A percentile compares a stretch with the other conserved stretches of the same genome.
phyloP scores from a whole-genome alignment of 92 coral and sea anemone genomes.

The Hydrozoanthus gracilis region DNA sequence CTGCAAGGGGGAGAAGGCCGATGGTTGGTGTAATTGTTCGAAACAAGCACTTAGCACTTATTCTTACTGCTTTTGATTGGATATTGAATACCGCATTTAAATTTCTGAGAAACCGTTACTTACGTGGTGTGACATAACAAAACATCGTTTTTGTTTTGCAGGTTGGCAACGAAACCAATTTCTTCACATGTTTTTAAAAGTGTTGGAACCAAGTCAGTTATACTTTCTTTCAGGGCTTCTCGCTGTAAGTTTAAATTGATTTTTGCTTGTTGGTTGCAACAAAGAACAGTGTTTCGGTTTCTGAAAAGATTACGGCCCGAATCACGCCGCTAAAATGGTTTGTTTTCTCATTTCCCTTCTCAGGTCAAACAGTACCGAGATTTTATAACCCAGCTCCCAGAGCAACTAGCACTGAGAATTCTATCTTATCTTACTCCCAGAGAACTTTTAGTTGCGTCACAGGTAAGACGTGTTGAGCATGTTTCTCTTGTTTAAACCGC shows the following conservation, averaged over 20 bases:
- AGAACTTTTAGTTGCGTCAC: constrained; percentile 86
- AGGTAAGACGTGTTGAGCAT: constrained; percentile 57
- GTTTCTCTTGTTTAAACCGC: neutral
- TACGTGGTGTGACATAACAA: no score
- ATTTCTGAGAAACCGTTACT: no score
- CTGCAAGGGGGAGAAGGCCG: no score
- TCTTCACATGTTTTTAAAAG: constrained; percentile 85
- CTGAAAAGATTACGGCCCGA: neutral
- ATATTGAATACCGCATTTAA: no score
- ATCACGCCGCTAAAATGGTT: neutral
- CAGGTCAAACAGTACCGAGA: constrained; percentile 96
- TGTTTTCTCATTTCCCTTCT: neutral
- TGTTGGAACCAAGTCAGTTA: constrained; percentile 86
- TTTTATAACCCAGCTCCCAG: constrained; percentile 83
- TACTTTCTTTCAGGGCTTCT: constrained; percentile 90
- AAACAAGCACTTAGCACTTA: no score
- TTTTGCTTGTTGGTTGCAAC: neutral
- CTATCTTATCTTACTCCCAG: constrained; percentile 75
- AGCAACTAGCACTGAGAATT: constrained; percentile 74
- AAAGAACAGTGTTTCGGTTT: neutral
- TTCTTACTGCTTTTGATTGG: no score
- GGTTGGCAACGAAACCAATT: constrained; percentile 94
- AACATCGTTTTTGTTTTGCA: constrained; percentile 24
- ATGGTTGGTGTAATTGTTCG: no score
- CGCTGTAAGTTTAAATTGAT: constrained; percentile 69